Evolutionary conservation across 23 tunicate genomes (phyloP).

Genomic region (Ciona savignyi): DNA sequence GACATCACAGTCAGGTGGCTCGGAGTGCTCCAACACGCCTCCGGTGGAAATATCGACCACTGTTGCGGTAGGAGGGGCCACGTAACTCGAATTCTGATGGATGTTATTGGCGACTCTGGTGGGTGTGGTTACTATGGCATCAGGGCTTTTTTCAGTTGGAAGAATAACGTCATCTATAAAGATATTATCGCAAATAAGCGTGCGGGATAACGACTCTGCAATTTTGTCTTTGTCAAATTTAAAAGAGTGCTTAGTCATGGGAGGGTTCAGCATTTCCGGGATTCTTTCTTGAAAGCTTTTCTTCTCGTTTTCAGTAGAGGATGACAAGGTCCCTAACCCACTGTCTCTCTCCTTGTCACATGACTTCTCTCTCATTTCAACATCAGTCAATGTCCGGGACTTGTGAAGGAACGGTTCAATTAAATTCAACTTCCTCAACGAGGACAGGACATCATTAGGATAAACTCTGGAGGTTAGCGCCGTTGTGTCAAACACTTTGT

Average conservation of each 20-base stretch:
- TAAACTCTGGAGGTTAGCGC: neutral
- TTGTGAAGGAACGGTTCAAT: conserved; percentile 35
- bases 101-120: neutral
- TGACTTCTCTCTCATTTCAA: neutral
- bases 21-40: conserved; percentile 13
- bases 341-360: neutral
- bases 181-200: neutral
- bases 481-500: conserved; percentile 10
- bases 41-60: conserved; percentile 60
- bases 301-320: neutral
- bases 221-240: neutral
- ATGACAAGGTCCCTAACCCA: neutral
- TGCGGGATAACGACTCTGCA: neutral
- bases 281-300: neutral
- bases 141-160: neutral
- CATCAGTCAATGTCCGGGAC: neutral
- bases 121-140: neutral
- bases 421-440: conserved; percentile 29
- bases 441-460: conserved; percentile 21
- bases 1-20: neutral
- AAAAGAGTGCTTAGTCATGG: neutral
- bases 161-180: neutral
- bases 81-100: neutral
- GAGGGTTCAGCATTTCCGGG: neutral
- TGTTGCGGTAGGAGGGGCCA: conserved; percentile 43